These are phyloP conservation scores for Virgularia gustaviana DNA, from an alignment of 92 coral and sea anemone species.

Conservation along the genomic window DNA sequence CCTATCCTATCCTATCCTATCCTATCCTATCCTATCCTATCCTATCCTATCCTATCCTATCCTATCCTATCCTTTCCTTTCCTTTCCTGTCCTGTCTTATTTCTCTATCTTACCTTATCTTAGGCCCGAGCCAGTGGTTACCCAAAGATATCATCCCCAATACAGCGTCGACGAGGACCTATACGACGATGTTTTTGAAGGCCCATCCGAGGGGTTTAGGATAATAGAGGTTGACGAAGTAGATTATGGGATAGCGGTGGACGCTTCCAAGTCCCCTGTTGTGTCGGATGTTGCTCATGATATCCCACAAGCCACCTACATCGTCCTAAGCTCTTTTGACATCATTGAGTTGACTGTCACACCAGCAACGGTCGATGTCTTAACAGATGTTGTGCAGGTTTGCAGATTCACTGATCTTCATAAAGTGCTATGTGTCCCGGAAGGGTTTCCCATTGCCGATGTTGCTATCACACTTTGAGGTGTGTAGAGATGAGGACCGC, in stretches of 20 bases:
- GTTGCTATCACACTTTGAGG: no score
- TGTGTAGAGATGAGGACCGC: no score
- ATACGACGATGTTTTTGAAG: neutral
- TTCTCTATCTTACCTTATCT: no score
- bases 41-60: neutral
- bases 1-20: neutral
- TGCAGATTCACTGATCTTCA: neutral
- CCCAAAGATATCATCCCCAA: neutral
- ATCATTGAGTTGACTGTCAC: slow-evolving; percentile 81
- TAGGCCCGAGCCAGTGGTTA: neutral
- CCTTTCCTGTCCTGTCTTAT: neutral
- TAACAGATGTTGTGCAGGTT: slow-evolving; percentile 46
- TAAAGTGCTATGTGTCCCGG: no score
- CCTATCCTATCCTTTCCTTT: no score
- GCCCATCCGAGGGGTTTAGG: neutral
- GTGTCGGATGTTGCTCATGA: slow-evolving; percentile 20
- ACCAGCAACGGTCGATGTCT: slow-evolving; percentile 67
- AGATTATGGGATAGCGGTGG: slow-evolving; percentile 49
- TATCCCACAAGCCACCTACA: slow-evolving; percentile 73
- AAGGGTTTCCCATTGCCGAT: no score
- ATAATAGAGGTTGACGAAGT: slow-evolving; percentile 2
- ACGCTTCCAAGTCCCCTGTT: slow-evolving; percentile 19
- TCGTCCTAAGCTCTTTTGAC: slow-evolving; percentile 81
- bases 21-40: neutral
- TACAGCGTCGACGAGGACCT: neutral